These are phyloP conservation scores for Gambusia affinis DNA, from an alignment of 2,113 vertebrate species.

Conservation along the genomic window DNA sequence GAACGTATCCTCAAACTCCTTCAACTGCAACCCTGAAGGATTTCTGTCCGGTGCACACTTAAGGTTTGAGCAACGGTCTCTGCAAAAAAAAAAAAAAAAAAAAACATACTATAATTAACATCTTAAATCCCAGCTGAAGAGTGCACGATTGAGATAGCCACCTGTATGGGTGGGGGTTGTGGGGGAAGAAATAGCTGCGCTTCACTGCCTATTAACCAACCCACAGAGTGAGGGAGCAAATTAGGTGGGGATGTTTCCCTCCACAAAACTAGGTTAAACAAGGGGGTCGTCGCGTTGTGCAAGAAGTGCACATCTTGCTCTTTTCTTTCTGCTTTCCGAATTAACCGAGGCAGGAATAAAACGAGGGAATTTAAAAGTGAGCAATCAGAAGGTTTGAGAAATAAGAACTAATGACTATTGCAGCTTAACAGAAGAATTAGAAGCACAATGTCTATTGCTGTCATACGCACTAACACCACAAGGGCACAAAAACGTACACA, in stretches of 20 bases:
- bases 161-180: conserved; percentile 20
- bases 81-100: conserved; percentile 11
- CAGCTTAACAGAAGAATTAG: conserved; percentile 60
- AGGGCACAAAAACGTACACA: conserved; percentile 4
- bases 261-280: conserved; percentile 74
- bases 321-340: conserved; percentile 69
- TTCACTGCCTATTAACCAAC: conserved; percentile 62
- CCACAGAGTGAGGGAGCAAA: conserved; percentile 69
- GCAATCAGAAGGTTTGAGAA: conserved; percentile 59
- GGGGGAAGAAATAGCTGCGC: conserved; percentile 55
- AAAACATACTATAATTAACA: conserved; percentile 68
- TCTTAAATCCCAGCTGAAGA: conserved; percentile 60
- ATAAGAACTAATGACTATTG: conserved; percentile 73
- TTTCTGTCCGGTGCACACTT: conserved; percentile 58
- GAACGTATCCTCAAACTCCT: conserved; percentile 25
- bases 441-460: conserved; percentile 40
- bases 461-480: conserved; percentile 8
- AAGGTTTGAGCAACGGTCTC: conserved; percentile 43
- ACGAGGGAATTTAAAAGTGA: conserved; percentile 48
- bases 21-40: conserved; percentile 40
- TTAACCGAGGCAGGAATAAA: conserved; percentile 51
- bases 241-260: conserved; percentile 62
- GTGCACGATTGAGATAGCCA: conserved; percentile 44
- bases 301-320: conserved; percentile 70
- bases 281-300: conserved; percentile 66